Percentiles rank a stretch among this genome's conserved stretches.
These are phyloP conservation scores for Stichodactyla helianthus DNA, from an alignment of 64 coral and sea anemone species.

Conservation along the genomic window DNA sequence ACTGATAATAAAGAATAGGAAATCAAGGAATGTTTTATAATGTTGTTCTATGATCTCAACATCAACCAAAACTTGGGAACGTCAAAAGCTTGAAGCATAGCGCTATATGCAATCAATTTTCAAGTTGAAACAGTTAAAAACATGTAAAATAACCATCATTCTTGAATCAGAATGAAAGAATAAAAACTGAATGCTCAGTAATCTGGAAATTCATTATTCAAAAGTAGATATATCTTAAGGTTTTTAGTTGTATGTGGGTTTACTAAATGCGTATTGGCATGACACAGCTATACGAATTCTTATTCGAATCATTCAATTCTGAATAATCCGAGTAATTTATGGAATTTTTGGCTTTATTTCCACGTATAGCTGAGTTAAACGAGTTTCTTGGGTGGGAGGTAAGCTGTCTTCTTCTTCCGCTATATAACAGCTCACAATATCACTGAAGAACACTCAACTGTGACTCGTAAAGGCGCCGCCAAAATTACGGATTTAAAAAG, in stretches of 20 bases:
- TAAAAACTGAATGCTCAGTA: too few relatives aligned
- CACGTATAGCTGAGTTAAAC: background rate
- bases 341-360: background rate
- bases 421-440: background rate
- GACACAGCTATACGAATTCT: background rate
- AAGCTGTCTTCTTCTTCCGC: background rate
- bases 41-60: background rate
- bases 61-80: background rate
- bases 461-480: background rate
- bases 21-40: background rate
- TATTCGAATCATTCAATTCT: background rate
- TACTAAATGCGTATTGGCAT: background rate
- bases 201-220: background rate
- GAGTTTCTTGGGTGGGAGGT: background rate
- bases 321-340: background rate
- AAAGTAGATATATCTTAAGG: background rate
- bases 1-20: background rate
- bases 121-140: background rate
- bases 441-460: slow-evolving; percentile 1
- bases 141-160: background rate
- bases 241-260: background rate
- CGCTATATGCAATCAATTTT: background rate
- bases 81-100: background rate
- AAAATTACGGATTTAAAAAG: background rate
- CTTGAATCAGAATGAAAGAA: background rate